Base-by-base conservation (phyloP, 1,140 invertebrate species). In the Caerostris extrusa region DNA sequence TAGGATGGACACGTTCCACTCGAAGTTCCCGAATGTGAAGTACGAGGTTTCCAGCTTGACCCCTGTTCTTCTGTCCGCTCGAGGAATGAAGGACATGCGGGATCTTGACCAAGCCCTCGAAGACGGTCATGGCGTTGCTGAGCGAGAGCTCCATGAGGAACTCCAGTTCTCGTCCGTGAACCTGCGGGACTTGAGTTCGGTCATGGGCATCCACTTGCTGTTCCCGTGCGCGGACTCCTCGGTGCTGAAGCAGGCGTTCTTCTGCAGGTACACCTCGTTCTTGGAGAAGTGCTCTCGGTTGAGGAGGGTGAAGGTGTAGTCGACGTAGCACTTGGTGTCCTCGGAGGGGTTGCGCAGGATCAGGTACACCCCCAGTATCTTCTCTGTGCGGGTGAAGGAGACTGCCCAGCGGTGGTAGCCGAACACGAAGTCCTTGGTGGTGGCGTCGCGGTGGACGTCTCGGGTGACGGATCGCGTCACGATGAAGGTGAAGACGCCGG, bases 331-430 rank as follows among this genome's bases (percentile, higher is more conserved):
- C 55, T 97, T 94, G 58, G 95, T 95, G 58, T 95, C 95, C 7
- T 94, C 94, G 10, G 95, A 95, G 1, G 95, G 95, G 60, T 95
- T 96, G 50, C 97, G 96, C 97, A 98, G 98, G 61, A 98, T 98
- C 92, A 98, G 96, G 95, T 98, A 98, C 7, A 98, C 97, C 5
- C 98, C 98, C 95, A 98, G 96, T 94, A 98, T 97, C 95, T 98
- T 98, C 17, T 95, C 95, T 57, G 97, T 97, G 50, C 98, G 97
- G 0, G 97, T 97, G 96, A 98, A 98, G 4, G 98, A 98, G 87
- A 98, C 97, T 14, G 97, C 98, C 98, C 98, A 98, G 96, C 97
- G 97, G 95, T 98, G 98, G 95, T 98, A 98, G 14, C 98, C 98
- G 96, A 98, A 98, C 64, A 97, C 97, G 95, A 98, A 98, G 95